Evolutionary conservation across 2,113 vertebrate species (phyloP).

Genomic region (Leptobrachium leishanense): DNA sequence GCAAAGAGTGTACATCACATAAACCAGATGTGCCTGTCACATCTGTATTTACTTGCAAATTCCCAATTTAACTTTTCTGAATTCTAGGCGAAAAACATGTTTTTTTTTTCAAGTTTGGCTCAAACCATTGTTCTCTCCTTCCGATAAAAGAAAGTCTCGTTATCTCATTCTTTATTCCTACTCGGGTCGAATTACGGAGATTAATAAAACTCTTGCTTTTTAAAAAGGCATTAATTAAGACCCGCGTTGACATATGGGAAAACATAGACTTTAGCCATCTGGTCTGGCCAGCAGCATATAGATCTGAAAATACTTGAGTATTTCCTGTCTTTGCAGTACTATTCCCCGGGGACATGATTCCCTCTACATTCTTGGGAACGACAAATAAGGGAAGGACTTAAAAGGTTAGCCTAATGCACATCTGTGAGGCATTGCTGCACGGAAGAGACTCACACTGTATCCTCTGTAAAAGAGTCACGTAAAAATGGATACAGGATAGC

Average conservation of each 20-base stretch:
- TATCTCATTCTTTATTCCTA: background rate
- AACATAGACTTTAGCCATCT: slow-evolving; percentile 23
- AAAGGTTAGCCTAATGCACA: slow-evolving; percentile 7
- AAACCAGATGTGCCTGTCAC: slow-evolving; percentile 36
- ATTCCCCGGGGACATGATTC: slow-evolving; percentile 35
- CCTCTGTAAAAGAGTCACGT: too few species aligned
- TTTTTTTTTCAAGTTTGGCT: background rate
- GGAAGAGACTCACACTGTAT: background rate
- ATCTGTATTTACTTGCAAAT: slow-evolving; percentile 36
- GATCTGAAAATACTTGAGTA: slow-evolving; percentile 37
- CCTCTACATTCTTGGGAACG: slow-evolving; percentile 44
- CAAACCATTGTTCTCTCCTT: background rate
- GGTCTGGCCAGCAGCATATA: slow-evolving; percentile 25
- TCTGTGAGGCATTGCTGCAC: slow-evolving; percentile 25
- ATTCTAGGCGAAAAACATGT: background rate
- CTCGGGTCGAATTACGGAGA: too few species aligned
- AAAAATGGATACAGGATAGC: too few species aligned
- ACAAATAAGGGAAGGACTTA: slow-evolving; percentile 27
- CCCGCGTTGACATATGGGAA: slow-evolving; percentile 23
- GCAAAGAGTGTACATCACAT: slow-evolving; percentile 10
- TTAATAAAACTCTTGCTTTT: too few species aligned
- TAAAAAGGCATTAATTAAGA: too few species aligned
- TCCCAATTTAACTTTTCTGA: slow-evolving; percentile 11
- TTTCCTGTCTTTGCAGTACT: slow-evolving; percentile 42
- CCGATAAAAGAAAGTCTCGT: background rate